Evolutionary conservation across 2,113 vertebrate species (phyloP).

Genomic region (Pampusana beccarii): DNA sequence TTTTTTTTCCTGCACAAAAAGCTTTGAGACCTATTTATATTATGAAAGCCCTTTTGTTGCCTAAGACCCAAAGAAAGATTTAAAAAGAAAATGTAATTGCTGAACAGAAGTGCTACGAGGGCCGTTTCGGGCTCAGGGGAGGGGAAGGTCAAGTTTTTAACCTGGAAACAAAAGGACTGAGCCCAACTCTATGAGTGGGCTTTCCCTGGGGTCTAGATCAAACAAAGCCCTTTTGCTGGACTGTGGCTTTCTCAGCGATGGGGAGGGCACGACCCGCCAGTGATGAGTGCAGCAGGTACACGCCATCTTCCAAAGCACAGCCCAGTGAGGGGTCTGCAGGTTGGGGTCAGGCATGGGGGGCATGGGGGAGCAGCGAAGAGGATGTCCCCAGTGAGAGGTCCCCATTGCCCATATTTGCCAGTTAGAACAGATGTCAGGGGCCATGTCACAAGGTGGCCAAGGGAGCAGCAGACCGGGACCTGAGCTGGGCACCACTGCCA

Average conservation of each 20-base stretch:
- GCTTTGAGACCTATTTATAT: slow-evolving; percentile 10
- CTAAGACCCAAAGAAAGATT: slow-evolving; percentile 20
- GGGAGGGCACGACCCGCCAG: neutral
- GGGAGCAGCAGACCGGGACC: neutral
- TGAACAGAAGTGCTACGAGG: slow-evolving; percentile 28
- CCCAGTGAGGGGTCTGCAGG: neutral
- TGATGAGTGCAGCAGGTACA: neutral
- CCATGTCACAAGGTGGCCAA: neutral
- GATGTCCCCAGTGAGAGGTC: neutral
- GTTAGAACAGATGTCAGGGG: neutral
- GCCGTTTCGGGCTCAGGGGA: neutral
- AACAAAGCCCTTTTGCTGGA: slow-evolving; percentile 43
- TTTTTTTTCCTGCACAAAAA: slow-evolving; percentile 25
- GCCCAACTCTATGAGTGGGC: neutral
- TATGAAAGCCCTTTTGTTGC: slow-evolving; percentile 25
- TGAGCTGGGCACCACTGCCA: neutral
- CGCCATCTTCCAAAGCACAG: neutral
- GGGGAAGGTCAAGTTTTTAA: slow-evolving; percentile 63
- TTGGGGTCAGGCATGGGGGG: neutral
- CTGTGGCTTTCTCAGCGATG: neutral
- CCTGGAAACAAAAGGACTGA: slow-evolving; percentile 43
- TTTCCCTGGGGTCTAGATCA: neutral
- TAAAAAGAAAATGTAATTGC: slow-evolving; percentile 55
- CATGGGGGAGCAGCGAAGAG: neutral
- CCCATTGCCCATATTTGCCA: neutral